These are phyloP conservation scores for Epirrhoe tristata DNA, from an alignment of 2,888 invertebrate species.

Conservation along the genomic window DNA sequence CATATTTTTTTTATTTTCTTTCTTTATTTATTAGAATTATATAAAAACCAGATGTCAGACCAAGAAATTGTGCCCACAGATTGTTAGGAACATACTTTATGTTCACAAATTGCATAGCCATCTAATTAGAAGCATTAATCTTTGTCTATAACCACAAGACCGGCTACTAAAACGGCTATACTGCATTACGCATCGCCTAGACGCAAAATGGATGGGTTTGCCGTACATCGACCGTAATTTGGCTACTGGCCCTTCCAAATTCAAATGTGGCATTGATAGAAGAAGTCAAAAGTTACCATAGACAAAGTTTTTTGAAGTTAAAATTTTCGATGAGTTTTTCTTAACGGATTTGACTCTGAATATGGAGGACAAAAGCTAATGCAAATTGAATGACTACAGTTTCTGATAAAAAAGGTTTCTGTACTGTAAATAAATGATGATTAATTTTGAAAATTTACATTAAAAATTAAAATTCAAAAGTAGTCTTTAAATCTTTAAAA, in stretches of 20 bases:
- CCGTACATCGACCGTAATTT: slow-evolving; percentile 35
- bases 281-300: slow-evolving; percentile 14
- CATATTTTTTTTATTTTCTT: no score
- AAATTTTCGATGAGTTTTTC: no score
- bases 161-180: slow-evolving; percentile 35
- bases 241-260: slow-evolving; percentile 33
- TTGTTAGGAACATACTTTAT: slow-evolving; percentile 13
- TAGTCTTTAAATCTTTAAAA: no score
- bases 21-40: no score
- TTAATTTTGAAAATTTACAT: no score
- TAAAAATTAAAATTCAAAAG: no score
- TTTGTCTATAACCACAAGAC: slow-evolving; percentile 39
- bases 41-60: no score
- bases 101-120: slow-evolving; percentile 28
- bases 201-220: slow-evolving; percentile 36
- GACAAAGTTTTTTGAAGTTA: background rate
- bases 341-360: no score
- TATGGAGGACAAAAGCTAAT: no score
- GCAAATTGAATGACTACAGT: no score
- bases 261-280: slow-evolving; percentile 31
- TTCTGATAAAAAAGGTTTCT: no score
- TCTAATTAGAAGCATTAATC: slow-evolving; percentile 40
- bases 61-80: background rate
- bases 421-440: no score
- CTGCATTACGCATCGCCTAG: slow-evolving; percentile 38